These are phyloP conservation scores for Fundulus diaphanus DNA, from an alignment of 2,797 vertebrate genomes.

Conservation along the genomic window DNA sequence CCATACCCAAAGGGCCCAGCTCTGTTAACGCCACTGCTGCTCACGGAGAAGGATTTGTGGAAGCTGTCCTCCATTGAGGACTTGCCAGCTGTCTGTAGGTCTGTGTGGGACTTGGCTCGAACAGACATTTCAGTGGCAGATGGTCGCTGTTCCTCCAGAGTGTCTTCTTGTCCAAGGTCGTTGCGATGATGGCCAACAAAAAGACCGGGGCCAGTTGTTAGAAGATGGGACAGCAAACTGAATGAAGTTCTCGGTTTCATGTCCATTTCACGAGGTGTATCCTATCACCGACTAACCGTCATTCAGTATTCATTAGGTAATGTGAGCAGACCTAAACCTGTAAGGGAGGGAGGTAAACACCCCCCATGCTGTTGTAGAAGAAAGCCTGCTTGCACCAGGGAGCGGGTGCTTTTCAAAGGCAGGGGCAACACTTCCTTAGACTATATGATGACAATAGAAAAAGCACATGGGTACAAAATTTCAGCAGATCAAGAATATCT, in stretches of 20 bases:
- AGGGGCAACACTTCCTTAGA: too few species aligned
- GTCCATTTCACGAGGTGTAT: conserved; percentile 26
- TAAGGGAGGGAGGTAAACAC: conserved; percentile 4
- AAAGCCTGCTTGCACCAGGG: neutral
- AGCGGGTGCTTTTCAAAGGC: neutral
- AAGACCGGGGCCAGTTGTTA: conserved; percentile 6
- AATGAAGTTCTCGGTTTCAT: conserved; percentile 49
- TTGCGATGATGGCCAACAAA: neutral
- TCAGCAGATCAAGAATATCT: too few species aligned
- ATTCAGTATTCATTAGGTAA: conserved; percentile 78
- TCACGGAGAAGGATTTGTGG: conserved; percentile 73
- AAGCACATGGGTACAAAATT: too few species aligned
- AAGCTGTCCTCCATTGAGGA: conserved; percentile 56
- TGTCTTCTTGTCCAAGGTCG: neutral
- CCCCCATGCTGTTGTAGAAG: neutral
- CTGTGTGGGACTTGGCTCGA: conserved; percentile 76
- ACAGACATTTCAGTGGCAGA: conserved; percentile 68
- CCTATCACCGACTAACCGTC: conserved; percentile 28
- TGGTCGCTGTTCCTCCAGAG: neutral
- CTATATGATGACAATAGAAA: too few species aligned
- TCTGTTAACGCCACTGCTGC: conserved; percentile 68
- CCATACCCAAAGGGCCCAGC: conserved; percentile 33
- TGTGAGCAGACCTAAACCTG: conserved; percentile 40
- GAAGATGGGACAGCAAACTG: neutral
- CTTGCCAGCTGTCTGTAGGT: conserved; percentile 69